These are phyloP conservation scores for Heterochromis multidens DNA, from an alignment of 2,113 vertebrate species.

Conservation along the genomic window DNA sequence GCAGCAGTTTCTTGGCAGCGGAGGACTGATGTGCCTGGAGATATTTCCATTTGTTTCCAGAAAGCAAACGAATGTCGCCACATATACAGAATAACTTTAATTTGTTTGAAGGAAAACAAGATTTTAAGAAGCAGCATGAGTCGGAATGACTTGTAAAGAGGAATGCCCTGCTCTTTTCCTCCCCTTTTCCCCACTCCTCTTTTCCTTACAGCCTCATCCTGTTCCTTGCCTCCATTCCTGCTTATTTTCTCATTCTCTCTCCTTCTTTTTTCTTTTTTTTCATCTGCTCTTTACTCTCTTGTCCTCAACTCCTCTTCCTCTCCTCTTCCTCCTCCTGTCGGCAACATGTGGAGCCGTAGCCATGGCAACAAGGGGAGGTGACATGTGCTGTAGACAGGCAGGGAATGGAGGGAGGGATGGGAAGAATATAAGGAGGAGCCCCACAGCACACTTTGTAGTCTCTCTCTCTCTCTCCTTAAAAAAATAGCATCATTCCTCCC, in stretches of 20 bases:
- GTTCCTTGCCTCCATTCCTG: background rate
- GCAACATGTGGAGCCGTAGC: slow-evolving; percentile 91
- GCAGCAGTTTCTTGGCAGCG: background rate
- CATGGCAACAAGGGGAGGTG: slow-evolving; percentile 91
- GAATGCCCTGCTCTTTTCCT: background rate
- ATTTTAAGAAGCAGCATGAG: background rate
- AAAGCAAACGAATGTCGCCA: background rate
- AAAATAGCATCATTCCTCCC: slow-evolving; percentile 45
- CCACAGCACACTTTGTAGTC: slow-evolving; percentile 63
- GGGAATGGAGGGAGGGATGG: slow-evolving; percentile 77
- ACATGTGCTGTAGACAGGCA: slow-evolving; percentile 88
- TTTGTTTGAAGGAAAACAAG: background rate
- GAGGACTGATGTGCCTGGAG: background rate
- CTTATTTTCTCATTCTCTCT: background rate
- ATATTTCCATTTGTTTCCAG: background rate
- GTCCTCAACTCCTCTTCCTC: slow-evolving; percentile 23
- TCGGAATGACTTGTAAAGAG: background rate
- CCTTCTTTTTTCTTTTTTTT: background rate
- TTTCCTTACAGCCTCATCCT: background rate
- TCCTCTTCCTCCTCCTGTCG: slow-evolving; percentile 80
- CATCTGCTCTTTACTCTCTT: background rate
- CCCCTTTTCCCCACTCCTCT: background rate
- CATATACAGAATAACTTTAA: background rate
- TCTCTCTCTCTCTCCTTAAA: slow-evolving; percentile 37
- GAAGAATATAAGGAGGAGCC: slow-evolving; percentile 88